Evolutionary conservation across 2,888 invertebrate species (phyloP), one percentile per base, ranked within the genome.

Genomic region (Synergus japonicus): DNA sequence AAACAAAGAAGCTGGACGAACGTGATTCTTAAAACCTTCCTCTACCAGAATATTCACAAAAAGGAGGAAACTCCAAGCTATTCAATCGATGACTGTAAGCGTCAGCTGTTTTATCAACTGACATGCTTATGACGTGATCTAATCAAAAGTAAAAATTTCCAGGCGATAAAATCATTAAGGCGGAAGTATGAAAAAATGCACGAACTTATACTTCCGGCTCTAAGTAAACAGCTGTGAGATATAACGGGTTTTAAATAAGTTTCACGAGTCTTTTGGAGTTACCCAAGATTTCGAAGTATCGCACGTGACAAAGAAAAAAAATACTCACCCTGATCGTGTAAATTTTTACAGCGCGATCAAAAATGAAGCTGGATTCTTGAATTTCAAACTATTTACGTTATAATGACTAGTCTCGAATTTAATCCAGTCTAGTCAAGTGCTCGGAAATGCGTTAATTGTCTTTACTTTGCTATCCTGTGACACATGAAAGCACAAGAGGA

Each of bases 401-500:
- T 4, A 2, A 4, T 10, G 18, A 29, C 29, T 54, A 54, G n/a
- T 22, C 18, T 29, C 5, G 63, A 63, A 63, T 58, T 18, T 18
- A 58, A 63, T 63, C 29, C 22, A 63, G 13, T 63, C 63, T 13
- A 29, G 13, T 29, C 58, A n/a, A 46, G 15, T 15, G 22, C 46
- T 9, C 29, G 54, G n/a, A n/a, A 73, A 54, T n/a, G 54, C 10
- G 29, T 54, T 67, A 22, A 22, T 22, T 73, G 9, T n/a, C 18
- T n/a, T 58, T 29, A 63, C 12, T 54, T 49, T 49, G 5, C 44
- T 67, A 54, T 73, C n/a, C 29, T 18, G 43, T 22, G n/a, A 49
- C 58, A 58, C 54, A 29, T 41, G 18, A 76, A 29, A 60, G 54
- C 58, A 76, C 73, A 37, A 73, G n/a, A 73, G 15, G 9, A 29